Evolutionary conservation across 35 echinoderm and acorn worm species (phyloP), one percentile per base, ranked within the genome.

Genomic region (Acanthaster planci): DNA sequence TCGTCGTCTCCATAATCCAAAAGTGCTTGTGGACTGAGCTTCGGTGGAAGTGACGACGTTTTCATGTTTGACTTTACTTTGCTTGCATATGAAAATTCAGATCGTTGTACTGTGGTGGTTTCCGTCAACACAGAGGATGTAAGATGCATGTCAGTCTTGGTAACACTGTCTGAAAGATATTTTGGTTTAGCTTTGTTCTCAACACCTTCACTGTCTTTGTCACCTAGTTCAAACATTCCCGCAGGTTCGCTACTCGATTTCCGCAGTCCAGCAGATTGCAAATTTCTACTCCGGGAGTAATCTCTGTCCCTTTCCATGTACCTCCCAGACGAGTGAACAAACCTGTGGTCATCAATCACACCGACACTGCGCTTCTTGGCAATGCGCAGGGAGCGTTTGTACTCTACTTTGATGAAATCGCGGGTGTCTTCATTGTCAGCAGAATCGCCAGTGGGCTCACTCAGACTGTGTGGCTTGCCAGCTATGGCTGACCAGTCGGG

Each of bases 81-180:
- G 64, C 64, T 72, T 72, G 64, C 64, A 72, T 72, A 72, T 16
- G 64, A 72, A 26, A 72, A 72, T 72, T 72, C 64, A 72, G 34
- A 72, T 34, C 15, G 64, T 35, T 19, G 64, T 72, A 34, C 64
- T 72, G 64, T 36, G 64, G 64, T 72, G 64, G 64, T 26, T 34
- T 72, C 64, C 23, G 64, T 72, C 23, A 14, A 26, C 34, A 72
- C 29, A 72, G 64, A 34, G 26, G 64, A 34, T 72, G 64, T 72
- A 26, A 72, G 26, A 72, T 31, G 4, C 34, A 31, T 29, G 64
- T 72, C 64, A 0, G 64, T 72, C 34, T 72, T 72, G 7, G 26
- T 72, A 72, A 29, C 21, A 72, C 30, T 72, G 26, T 72, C 64
- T 72, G 64, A 72, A 72, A 72, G 64, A 72, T 72, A 31, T 34